A percentile compares a stretch with the other conserved stretches of the same genome.
Evolutionary conservation across 2,797 vertebrate genomes (phyloP).

Genomic region (Trichosurus vulpecula): DNA sequence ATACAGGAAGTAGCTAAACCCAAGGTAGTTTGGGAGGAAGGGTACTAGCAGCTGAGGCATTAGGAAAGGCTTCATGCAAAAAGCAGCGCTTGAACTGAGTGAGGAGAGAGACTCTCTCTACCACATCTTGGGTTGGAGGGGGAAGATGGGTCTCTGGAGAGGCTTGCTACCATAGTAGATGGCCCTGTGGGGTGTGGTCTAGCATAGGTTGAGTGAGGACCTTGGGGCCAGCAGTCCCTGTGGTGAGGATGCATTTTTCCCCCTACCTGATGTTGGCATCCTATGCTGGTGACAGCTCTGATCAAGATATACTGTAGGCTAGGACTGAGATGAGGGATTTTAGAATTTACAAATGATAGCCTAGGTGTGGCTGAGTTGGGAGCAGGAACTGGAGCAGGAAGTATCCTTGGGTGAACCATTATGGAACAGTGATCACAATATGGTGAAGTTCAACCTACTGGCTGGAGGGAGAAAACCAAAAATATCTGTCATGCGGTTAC

Average conservation of each 20-base stretch:
- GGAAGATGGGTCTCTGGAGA: not conserved
- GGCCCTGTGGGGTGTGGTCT: not conserved
- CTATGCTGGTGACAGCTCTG: not conserved
- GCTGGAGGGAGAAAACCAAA: conserved; percentile 79
- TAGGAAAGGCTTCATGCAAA: not conserved
- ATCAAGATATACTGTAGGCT: not conserved
- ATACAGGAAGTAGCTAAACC: not conserved
- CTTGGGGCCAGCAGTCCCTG: not conserved
- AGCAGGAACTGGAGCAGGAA: conserved; percentile 76
- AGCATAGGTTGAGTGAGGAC: not conserved
- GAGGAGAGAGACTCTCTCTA: not conserved
- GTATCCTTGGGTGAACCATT: conserved; percentile 76
- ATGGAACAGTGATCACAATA: conserved; percentile 73
- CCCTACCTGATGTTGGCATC: not conserved
- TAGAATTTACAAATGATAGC: conserved; percentile 66
- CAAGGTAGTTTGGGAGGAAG: not conserved
- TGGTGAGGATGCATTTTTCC: not conserved
- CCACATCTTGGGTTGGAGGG: not conserved
- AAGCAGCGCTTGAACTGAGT: not conserved
- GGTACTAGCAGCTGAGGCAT: not conserved
- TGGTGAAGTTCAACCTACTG: conserved; percentile 77
- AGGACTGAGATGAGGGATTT: conserved; percentile 53
- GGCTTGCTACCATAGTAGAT: not conserved
- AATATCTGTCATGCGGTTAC: conserved; percentile 81
- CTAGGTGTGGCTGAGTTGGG: conserved; percentile 38